Evolutionary conservation across 2,888 invertebrate species (phyloP).

Genomic region (Hedychridium roseum): DNA sequence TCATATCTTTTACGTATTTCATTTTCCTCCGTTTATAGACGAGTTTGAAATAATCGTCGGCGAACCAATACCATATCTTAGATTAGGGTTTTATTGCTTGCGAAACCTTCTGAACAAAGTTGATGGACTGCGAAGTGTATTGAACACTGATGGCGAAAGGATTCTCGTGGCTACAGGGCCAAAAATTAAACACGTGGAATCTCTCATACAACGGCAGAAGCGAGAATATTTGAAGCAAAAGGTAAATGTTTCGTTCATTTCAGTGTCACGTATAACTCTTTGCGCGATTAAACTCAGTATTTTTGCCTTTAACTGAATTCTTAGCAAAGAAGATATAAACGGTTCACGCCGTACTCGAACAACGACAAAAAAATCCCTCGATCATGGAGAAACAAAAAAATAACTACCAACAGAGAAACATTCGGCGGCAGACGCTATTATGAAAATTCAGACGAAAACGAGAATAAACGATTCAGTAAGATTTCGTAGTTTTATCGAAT

Average conservation of each 20-base stretch:
- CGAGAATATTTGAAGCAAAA: conserved; percentile 11
- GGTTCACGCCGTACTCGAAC: no score
- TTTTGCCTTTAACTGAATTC: neutral
- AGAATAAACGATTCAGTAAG: no score
- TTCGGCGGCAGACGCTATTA: no score
- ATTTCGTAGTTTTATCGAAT: no score
- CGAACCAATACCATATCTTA: conserved; percentile 28
- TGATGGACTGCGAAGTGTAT: conserved; percentile 11
- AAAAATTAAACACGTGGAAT: conserved; percentile 31
- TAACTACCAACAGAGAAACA: no score
- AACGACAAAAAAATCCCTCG: no score
- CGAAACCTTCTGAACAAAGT: conserved; percentile 20
- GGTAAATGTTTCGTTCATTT: conserved; percentile 6
- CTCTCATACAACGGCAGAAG: conserved; percentile 30
- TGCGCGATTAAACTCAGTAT: no score
- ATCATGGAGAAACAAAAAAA: no score
- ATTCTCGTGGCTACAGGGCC: conserved; percentile 20
- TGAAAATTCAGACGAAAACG: no score
- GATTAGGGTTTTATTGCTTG: conserved; percentile 28
- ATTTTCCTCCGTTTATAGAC: conserved; percentile 5
- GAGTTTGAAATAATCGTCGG: conserved; percentile 24
- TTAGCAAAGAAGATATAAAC: no score
- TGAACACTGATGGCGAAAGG: conserved; percentile 11
- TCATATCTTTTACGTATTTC: neutral
- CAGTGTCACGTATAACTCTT: neutral